Conservation (phyloP, 2,888 invertebrate genomes). For the Drosophila lacicola region DNA sequence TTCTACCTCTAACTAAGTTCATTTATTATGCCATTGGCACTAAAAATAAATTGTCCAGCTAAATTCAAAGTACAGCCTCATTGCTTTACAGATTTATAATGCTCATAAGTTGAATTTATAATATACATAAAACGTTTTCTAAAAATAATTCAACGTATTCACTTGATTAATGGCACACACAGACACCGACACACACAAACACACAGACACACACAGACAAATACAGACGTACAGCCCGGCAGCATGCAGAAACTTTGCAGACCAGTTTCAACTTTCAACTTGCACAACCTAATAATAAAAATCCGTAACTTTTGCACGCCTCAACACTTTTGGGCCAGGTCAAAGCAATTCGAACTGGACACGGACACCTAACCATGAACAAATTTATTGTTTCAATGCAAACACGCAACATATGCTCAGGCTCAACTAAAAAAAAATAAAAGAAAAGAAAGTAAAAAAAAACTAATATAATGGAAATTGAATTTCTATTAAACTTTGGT, state of each 20-base stretch:
- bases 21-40: neutral
- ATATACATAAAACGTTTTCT: constrained; percentile 2
- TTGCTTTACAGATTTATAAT: neutral
- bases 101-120: constrained; percentile 8
- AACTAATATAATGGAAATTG: constrained; percentile 70
- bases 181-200: neutral
- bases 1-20: neutral
- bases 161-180: constrained; percentile 12
- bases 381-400: constrained; percentile 77
- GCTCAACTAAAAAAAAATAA: constrained; percentile 21
- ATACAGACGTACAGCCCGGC: neutral
- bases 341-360: constrained; percentile 61
- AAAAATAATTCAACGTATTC: neutral
- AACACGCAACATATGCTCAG: constrained; percentile 60
- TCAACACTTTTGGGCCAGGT: constrained; percentile 63
- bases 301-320: constrained; percentile 46
- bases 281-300: constrained; percentile 41
- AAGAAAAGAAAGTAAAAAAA: constrained; percentile 20
- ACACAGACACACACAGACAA: neutral
- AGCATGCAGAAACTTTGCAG: constrained; percentile 39
- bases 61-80: neutral
- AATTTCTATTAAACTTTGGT: constrained; percentile 78
- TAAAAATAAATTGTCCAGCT: neutral
- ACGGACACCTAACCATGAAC: constrained; percentile 44
- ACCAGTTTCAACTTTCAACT: constrained; percentile 27